Conservation (phyloP, 2,797 vertebrate genomes). For the Bryconaethiops microstoma region DNA sequence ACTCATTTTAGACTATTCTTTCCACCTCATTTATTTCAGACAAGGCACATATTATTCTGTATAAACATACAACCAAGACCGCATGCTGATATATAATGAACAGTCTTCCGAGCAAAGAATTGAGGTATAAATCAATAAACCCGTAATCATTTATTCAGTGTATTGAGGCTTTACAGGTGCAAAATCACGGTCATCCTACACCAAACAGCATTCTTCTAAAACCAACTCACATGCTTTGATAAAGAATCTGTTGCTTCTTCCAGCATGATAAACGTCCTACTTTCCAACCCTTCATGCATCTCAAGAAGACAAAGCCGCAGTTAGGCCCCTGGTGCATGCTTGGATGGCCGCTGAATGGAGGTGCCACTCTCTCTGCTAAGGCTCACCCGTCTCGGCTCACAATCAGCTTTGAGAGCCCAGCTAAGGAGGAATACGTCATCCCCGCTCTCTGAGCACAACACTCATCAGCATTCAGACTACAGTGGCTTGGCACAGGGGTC, state of each 20-base stretch:
- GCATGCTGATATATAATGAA: neutral
- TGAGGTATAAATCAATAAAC: neutral
- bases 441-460: conserved; percentile 40
- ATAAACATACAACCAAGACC: conserved; percentile 23
- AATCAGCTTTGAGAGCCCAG: conserved; percentile 21
- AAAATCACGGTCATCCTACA: neutral
- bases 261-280: conserved; percentile 27
- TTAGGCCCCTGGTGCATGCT: conserved; percentile 44
- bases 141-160: neutral
- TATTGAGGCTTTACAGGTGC: neutral
- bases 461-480: conserved; percentile 64
- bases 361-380: conserved; percentile 41
- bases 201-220: neutral
- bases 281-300: conserved; percentile 22
- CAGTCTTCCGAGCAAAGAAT: neutral
- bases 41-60: neutral
- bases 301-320: conserved; percentile 36
- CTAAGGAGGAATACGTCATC: conserved; percentile 38
- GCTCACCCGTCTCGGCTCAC: conserved; percentile 27
- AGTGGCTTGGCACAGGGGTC: conserved; percentile 35
- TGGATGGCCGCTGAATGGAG: conserved; percentile 42
- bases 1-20: conserved; percentile 7
- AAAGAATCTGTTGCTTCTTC: neutral
- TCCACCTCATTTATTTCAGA: conserved; percentile 8
- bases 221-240: conserved; percentile 7